Evolutionary conservation across 1,140 invertebrate genomes (phyloP).

Genomic region (Leptoteleia sp.): DNA sequence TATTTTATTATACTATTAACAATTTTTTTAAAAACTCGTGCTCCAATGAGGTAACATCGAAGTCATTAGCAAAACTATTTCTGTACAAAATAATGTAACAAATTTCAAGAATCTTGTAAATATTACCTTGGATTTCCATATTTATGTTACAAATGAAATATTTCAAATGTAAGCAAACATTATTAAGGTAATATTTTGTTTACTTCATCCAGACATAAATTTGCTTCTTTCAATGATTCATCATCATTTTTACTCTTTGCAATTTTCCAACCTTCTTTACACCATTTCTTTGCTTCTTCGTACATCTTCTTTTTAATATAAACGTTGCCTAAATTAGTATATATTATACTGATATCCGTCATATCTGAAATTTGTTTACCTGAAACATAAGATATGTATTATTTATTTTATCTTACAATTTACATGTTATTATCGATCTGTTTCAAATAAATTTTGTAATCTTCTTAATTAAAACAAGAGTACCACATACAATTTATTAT

Average conservation of each 20-base stretch:
- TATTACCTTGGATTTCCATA: background rate
- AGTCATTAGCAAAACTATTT: background rate
- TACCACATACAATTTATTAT: too few relatives aligned
- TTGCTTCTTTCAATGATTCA: conserved; percentile 85
- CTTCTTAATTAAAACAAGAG: too few relatives aligned
- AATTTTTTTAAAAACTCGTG: background rate
- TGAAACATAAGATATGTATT: too few relatives aligned
- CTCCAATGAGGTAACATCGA: background rate
- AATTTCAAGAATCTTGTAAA: too few relatives aligned
- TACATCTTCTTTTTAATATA: conserved; percentile 87
- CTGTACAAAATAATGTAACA: conserved; percentile 31
- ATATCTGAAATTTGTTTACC: conserved; percentile 84
- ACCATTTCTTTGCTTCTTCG: conserved; percentile 86
- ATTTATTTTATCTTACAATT: too few relatives aligned
- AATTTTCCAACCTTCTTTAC: conserved; percentile 86
- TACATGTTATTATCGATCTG: too few relatives aligned
- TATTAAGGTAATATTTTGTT: conserved; percentile 75
- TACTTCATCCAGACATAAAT: conserved; percentile 86
- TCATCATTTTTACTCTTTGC: conserved; percentile 85
- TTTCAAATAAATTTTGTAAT: too few relatives aligned
- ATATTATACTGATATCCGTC: conserved; percentile 86
- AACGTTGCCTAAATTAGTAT: conserved; percentile 91
- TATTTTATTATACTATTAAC: conserved; percentile 8
- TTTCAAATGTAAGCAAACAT: background rate
- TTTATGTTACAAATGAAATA: conserved; percentile 28